Evolutionary conservation across 2,888 invertebrate species (phyloP).

Genomic region (Drosophila quinaria): DNA sequence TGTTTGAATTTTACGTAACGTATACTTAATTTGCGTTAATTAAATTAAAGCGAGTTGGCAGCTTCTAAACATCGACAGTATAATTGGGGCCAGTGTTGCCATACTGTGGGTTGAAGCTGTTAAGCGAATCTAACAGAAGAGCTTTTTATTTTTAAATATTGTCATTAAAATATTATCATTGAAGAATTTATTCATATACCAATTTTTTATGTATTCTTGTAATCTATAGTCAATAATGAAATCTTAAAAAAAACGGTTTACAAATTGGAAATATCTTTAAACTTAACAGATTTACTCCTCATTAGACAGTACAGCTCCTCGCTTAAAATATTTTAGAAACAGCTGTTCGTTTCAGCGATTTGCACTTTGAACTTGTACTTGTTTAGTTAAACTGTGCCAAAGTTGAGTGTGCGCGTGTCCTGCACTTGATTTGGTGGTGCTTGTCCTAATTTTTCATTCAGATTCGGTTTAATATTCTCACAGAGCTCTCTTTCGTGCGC

Average conservation of each 20-base stretch:
- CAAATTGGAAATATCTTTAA: neutral
- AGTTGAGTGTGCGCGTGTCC: conserved; percentile 61
- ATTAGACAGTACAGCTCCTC: conserved; percentile 22
- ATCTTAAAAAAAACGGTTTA: neutral
- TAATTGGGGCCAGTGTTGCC: neutral
- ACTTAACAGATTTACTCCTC: conserved; percentile 30
- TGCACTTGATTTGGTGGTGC: conserved; percentile 26
- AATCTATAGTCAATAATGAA: neutral
- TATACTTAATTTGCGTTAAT: neutral
- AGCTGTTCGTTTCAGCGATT: conserved; percentile 48
- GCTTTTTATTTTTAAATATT: neutral
- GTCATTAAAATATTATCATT: too few species aligned
- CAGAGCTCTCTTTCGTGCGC: conserved; percentile 39
- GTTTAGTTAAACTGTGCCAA: conserved; percentile 50
- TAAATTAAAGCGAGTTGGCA: conserved; percentile 1
- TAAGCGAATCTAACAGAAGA: neutral
- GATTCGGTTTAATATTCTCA: conserved; percentile 36
- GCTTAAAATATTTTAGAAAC: conserved; percentile 33
- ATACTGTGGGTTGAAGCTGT: neutral
- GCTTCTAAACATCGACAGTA: neutral
- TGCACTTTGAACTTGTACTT: conserved; percentile 72
- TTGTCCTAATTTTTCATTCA: conserved; percentile 35
- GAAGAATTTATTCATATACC: too few species aligned
- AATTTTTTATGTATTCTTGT: too few species aligned
- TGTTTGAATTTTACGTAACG: neutral